These are phyloP conservation scores for Sebastes taczanowskii DNA, from an alignment of 2,797 vertebrate species.

Conservation along the genomic window DNA sequence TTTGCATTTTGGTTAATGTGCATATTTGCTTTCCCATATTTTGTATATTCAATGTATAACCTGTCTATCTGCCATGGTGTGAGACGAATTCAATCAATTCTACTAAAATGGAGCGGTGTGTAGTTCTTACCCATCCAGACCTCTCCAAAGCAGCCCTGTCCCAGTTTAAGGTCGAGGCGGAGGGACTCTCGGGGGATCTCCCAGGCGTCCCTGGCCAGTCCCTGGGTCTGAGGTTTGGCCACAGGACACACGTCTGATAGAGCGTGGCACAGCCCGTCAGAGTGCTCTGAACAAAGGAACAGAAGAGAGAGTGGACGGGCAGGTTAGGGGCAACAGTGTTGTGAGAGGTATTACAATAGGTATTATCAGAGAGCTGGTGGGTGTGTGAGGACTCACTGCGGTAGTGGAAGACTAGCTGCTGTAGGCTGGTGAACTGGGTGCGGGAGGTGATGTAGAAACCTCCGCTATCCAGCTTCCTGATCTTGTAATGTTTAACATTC, in stretches of 20 bases:
- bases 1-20: neutral
- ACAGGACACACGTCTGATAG: slow-evolving; percentile 94
- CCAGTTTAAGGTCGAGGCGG: slow-evolving; percentile 94
- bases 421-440: slow-evolving; percentile 95
- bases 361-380: neutral
- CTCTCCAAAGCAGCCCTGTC: slow-evolving; percentile 97
- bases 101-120: neutral
- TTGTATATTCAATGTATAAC: neutral
- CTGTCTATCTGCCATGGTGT: neutral
- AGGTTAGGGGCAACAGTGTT: neutral
- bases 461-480: slow-evolving; percentile 94
- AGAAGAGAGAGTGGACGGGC: neutral
- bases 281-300: slow-evolving; percentile 84
- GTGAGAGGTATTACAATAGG: neutral
- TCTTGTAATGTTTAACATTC: slow-evolving; percentile 98
- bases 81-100: neutral
- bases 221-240: slow-evolving; percentile 96
- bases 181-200: slow-evolving; percentile 95
- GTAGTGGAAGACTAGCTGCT: slow-evolving; percentile 97
- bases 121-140: slow-evolving; percentile 95
- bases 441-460: slow-evolving; percentile 98
- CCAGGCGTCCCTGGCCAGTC: slow-evolving; percentile 95
- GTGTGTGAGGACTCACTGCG: slow-evolving; percentile 86
- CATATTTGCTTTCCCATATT: neutral
- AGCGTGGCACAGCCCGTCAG: slow-evolving; percentile 93